phyloP scores from a whole-genome alignment of 2,888 invertebrate species.

The Andrena bucephala region DNA sequence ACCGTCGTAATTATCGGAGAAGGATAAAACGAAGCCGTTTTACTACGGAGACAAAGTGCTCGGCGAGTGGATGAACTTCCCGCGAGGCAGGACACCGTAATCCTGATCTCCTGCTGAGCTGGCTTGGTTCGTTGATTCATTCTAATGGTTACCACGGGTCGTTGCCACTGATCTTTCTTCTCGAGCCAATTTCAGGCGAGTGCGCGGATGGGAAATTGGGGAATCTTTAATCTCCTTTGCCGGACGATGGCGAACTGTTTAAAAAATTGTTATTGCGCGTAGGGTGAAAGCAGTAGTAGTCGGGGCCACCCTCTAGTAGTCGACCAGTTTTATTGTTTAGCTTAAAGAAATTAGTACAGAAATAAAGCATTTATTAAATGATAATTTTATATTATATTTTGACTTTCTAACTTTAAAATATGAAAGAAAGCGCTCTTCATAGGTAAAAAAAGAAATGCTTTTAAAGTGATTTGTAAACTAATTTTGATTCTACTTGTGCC shows the following conservation, averaged over 20 bases:
- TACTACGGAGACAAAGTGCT: conserved; percentile 25
- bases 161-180: conserved; percentile 16
- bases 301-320: too few relatives aligned
- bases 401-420: too few relatives aligned
- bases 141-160: conserved; percentile 18
- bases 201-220: not conserved
- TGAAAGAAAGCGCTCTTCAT: too few relatives aligned
- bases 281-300: too few relatives aligned
- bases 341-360: too few relatives aligned
- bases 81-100: conserved; percentile 20
- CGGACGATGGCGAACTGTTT: not conserved
- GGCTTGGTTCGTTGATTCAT: not conserved
- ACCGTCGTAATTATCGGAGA: conserved; percentile 30
- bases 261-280: not conserved
- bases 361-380: too few relatives aligned
- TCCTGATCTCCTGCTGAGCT: conserved; percentile 32
- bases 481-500: too few relatives aligned
- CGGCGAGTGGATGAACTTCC: conserved; percentile 40
- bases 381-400: too few relatives aligned
- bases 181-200: too few relatives aligned
- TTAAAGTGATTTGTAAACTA: too few relatives aligned
- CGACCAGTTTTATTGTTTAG: too few relatives aligned
- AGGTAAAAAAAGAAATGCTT: too few relatives aligned
- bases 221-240: not conserved
- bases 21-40: conserved; percentile 26